Evolutionary conservation across 2,113 vertebrate species (phyloP), one percentile per base, ranked within the genome.

Genomic region (Rousettus leschenaultii): DNA sequence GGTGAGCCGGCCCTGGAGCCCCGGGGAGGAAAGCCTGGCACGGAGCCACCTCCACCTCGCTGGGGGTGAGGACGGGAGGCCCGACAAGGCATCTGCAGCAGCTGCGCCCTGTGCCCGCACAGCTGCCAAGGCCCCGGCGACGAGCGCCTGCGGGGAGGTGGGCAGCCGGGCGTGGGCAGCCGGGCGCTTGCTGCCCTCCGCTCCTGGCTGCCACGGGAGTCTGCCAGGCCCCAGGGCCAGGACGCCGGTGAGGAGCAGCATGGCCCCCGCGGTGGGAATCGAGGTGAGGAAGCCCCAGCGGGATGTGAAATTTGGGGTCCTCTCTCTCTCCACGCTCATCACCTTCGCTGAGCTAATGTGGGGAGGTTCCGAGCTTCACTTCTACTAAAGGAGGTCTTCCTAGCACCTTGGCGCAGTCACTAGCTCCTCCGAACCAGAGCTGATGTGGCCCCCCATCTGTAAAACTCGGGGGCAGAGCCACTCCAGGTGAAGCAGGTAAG

Each of bases 91-190:
- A 24, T 6, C 55, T 51, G 53, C 24, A 97, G 90, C 97, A 98
- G 96, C 97, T 98, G 98, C 86, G 97, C 95, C 24, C 95, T 79
- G 59, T 6, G 78, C 97, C 98, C 79, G 88, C 71, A 87, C 94
- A 96, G 98, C 85, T 55, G 48, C 15, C 8, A 86, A 77, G n/a
- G 91, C 48, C 55, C 87, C 85, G 93, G 97, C 94, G 22, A 74
- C 78, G 85, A 96, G 93, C 61, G 40, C 77, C 71, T 83, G 96
- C 40, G 75, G 78, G 35, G 63, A 51, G 35, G 55, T 1, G 35
- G 91, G 77, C 18, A 70, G 65, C 38, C 7, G n/a, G 77, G n/a
- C 26, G 61, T 1, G 35, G 91, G 77, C 18, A 70, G 65, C 38
- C 7, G n/a, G 77, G n/a, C 26, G 61, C 80, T 82, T 63, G 40